Percentiles rank a stretch among this genome's conserved stretches.
Evolutionary conservation across 2,888 invertebrate genomes (phyloP).

Genomic region (Drosophila sordidula): DNA sequence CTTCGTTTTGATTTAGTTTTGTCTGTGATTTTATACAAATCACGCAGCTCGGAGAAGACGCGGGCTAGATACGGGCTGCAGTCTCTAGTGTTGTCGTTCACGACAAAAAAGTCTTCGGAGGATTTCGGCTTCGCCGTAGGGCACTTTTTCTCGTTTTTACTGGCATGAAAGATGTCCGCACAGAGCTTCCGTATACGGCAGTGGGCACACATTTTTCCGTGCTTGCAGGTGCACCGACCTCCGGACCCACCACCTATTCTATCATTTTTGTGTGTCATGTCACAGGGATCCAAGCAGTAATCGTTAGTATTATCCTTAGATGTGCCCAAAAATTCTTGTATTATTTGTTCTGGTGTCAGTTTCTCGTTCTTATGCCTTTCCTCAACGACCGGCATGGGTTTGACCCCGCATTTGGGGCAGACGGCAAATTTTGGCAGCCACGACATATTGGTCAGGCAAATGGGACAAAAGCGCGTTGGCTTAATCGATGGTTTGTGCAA

Average conservation of each 20-base stretch:
- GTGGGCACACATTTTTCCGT: conserved; percentile 69
- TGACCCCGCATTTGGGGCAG: conserved; percentile 82
- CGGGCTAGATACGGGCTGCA: conserved; percentile 76
- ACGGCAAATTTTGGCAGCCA: conserved; percentile 85
- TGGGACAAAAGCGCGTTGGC: conserved; percentile 74
- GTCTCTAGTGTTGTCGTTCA: conserved; percentile 48
- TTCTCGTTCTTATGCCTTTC: conserved; percentile 70
- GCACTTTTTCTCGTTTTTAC: conserved; percentile 27
- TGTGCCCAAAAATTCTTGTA: conserved; percentile 71
- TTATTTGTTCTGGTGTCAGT: conserved; percentile 75
- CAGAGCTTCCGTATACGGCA: conserved; percentile 76
- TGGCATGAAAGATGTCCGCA: conserved; percentile 52
- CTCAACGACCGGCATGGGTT: conserved; percentile 75
- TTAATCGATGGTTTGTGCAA: conserved; percentile 34
- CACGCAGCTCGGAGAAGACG: conserved; percentile 78
- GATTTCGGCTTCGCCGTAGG: conserved; percentile 43
- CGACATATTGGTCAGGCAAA: conserved; percentile 82
- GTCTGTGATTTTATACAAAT: conserved; percentile 68
- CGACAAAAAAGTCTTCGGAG: conserved; percentile 61
- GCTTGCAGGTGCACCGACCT: conserved; percentile 72
- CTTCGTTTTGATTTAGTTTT: conserved; percentile 24
- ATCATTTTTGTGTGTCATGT: conserved; percentile 2
- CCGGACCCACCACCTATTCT: not conserved
- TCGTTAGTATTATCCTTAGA: conserved; percentile 30
- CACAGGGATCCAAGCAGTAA: conserved; percentile 57